phyloP scores from a whole-genome alignment of 1,140 invertebrate genomes.

The Tetraneura akinire region DNA sequence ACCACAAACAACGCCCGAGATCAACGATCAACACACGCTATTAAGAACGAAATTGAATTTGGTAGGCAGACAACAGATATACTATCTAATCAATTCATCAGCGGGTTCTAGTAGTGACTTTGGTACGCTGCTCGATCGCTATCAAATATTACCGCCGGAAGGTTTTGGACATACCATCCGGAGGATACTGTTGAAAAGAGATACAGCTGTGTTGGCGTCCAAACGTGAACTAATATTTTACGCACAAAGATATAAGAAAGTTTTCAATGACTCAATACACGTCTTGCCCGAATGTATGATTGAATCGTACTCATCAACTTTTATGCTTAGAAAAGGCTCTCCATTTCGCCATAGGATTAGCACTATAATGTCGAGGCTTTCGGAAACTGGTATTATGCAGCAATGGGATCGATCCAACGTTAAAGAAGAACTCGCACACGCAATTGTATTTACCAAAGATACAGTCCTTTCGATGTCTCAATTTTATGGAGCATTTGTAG shows the following conservation, averaged over 20 bases:
- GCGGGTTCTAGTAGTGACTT: slow-evolving; percentile 53
- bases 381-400: slow-evolving; percentile 54
- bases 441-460: slow-evolving; percentile 33
- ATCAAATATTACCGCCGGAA: slow-evolving; percentile 54
- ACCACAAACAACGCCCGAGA: slow-evolving; percentile 54
- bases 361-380: slow-evolving; percentile 51
- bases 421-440: slow-evolving; percentile 28
- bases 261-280: slow-evolving; percentile 41
- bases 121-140: slow-evolving; percentile 53
- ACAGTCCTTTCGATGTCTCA: slow-evolving; percentile 45
- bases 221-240: slow-evolving; percentile 53
- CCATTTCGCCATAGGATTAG: slow-evolving; percentile 53
- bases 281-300: slow-evolving; percentile 53
- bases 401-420: slow-evolving; percentile 48
- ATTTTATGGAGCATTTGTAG: slow-evolving; percentile 49
- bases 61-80: slow-evolving; percentile 55
- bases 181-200: slow-evolving; percentile 52
- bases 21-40: slow-evolving; percentile 53
- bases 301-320: slow-evolving; percentile 53
- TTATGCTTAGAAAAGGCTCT: slow-evolving; percentile 54
- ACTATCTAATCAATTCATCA: slow-evolving; percentile 55
- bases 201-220: slow-evolving; percentile 54
- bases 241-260: slow-evolving; percentile 45
- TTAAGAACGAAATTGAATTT: slow-evolving; percentile 54
- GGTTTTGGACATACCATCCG: slow-evolving; percentile 52